These are phyloP conservation scores for Papilio dardanus DNA, from an alignment of 1,140 invertebrate genomes.

Conservation along the genomic window DNA sequence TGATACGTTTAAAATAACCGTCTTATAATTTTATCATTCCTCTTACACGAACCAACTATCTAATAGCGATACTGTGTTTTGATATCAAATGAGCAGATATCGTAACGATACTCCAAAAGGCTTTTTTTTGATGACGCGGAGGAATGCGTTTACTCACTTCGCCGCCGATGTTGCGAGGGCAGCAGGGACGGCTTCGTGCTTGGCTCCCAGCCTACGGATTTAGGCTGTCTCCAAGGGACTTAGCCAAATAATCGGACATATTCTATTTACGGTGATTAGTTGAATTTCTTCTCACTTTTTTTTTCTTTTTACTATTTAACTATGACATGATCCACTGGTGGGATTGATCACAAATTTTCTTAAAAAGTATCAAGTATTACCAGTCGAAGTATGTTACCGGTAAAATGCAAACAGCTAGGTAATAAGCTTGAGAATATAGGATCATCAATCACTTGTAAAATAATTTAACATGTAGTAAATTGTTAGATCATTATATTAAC, in stretches of 20 bases:
- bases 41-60: background rate
- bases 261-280: background rate
- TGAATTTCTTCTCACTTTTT: background rate
- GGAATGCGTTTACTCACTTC: no score
- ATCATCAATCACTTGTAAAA: slow-evolving; percentile 27
- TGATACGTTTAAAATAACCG: background rate
- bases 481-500: slow-evolving; percentile 26
- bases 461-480: slow-evolving; percentile 10
- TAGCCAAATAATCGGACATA: no score
- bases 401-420: slow-evolving; percentile 9
- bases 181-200: no score
- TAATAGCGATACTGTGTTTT: no score
- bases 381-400: slow-evolving; percentile 2
- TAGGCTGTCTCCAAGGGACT: no score
- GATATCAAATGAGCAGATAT: no score
- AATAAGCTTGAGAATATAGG: background rate
- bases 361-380: slow-evolving; percentile 10
- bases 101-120: no score
- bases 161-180: no score
- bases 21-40: background rate
- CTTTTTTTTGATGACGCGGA: no score
- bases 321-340: background rate
- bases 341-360: background rate
- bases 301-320: background rate
- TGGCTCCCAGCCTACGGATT: no score